Conservation (phyloP, 2,797 vertebrate species). For the Sebastes cheni region DNA sequence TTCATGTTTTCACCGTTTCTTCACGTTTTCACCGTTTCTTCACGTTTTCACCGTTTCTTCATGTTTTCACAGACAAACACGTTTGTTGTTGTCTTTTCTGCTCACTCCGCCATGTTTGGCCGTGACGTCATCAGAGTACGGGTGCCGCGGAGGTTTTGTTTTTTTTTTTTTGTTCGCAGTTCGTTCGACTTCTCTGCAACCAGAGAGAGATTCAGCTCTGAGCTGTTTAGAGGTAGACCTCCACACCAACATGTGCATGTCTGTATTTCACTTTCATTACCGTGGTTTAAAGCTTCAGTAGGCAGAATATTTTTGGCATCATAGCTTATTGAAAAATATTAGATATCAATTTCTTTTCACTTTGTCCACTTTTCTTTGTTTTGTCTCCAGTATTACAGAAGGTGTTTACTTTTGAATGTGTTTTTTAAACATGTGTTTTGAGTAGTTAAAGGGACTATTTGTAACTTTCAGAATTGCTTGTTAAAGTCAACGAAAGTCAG, state of each 20-base stretch:
- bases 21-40: background rate
- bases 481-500: too few relatives aligned
- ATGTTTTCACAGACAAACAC: background rate
- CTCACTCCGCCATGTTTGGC: constrained; percentile 58
- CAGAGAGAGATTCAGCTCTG: background rate
- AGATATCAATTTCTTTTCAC: fast-evolving
- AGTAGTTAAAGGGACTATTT: too few relatives aligned
- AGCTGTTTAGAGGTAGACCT: background rate
- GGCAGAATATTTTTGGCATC: too few relatives aligned
- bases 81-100: background rate
- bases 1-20: background rate
- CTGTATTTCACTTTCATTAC: too few relatives aligned
- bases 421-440: background rate
- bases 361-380: background rate
- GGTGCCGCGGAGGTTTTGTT: constrained; percentile 32
- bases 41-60: fast-evolving
- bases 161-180: background rate
- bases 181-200: background rate
- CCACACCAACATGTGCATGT: background rate
- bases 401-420: background rate
- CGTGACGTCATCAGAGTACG: constrained; percentile 65
- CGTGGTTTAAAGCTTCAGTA: too few relatives aligned
- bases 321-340: too few relatives aligned
- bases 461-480: too few relatives aligned
- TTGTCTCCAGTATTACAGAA: background rate